A percentile compares a stretch with the other conserved stretches of the same genome.
These are phyloP conservation scores for Salmo trutta DNA, from an alignment of 2,797 vertebrate genomes.

Conservation along the genomic window DNA sequence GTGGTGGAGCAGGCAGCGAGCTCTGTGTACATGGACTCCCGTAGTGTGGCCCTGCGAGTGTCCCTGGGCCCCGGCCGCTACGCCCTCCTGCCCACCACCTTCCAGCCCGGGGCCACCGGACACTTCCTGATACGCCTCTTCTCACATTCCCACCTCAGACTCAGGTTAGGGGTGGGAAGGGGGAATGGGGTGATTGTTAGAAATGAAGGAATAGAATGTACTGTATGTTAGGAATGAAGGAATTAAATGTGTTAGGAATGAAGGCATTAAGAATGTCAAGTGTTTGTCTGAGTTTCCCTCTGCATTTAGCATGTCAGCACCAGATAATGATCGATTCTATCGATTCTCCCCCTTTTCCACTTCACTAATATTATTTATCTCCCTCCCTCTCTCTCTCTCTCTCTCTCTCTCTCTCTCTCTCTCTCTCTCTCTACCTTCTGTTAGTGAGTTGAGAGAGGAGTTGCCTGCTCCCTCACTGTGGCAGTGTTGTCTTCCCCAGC, in stretches of 20 bases:
- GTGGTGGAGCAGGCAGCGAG: constrained; percentile 76
- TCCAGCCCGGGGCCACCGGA: constrained; percentile 72
- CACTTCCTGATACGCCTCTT: constrained; percentile 80
- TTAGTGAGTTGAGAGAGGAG: constrained; percentile 75
- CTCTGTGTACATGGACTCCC: constrained; percentile 84
- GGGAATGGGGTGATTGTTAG: not conserved
- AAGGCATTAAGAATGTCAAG: not conserved
- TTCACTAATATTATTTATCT: not conserved
- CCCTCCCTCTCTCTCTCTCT: not conserved
- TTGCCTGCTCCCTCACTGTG: constrained; percentile 66
- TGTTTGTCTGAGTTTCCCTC: not conserved
- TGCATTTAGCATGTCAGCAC: not conserved
- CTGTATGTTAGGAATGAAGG: too few species aligned
- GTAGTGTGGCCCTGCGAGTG: constrained; percentile 76
- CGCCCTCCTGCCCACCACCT: constrained; percentile 80
- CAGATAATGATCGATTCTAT: not conserved
- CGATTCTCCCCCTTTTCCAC: not conserved
- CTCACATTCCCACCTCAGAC: constrained; percentile 67
- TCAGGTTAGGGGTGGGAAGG: constrained; percentile 63
- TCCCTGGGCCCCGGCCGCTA: constrained; percentile 72
- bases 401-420: not conserved
- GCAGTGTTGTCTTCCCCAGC: constrained; percentile 71
- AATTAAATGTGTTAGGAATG: too few species aligned
- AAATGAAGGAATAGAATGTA: too few species aligned
- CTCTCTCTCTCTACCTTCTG: not conserved